These are phyloP conservation scores for Axea sp. DNA, from an alignment of 2,888 invertebrate genomes.

Conservation along the genomic window DNA sequence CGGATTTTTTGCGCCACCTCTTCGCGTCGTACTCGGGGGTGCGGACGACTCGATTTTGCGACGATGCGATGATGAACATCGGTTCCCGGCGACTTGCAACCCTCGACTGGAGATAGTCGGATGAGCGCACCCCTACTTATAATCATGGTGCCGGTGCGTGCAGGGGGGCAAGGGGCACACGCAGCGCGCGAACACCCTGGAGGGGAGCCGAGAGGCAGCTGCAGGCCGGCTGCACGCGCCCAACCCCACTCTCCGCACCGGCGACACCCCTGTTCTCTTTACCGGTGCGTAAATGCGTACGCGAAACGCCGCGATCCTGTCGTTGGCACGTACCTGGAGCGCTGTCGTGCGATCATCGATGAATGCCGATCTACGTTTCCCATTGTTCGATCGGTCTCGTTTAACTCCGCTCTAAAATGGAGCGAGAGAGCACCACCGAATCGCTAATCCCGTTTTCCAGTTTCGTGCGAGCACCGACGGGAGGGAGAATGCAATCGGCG, in stretches of 20 bases:
- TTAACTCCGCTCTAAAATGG: no score
- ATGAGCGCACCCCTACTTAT: constrained; percentile 78
- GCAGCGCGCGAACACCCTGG: constrained; percentile 78
- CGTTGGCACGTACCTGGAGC: constrained; percentile 20
- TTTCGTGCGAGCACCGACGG: no score
- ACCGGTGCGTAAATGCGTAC: constrained; percentile 57
- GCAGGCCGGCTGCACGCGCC: constrained; percentile 80
- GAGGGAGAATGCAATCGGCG: no score
- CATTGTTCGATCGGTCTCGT: no score
- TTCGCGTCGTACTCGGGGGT: constrained; percentile 30
- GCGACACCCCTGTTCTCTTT: constrained; percentile 62
- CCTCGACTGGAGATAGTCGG: constrained; percentile 78
- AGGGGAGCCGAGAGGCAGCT: constrained; percentile 73
- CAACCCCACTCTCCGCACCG: constrained; percentile 80
- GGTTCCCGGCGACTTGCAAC: constrained; percentile 69
- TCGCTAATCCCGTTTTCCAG: no score
- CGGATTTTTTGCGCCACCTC: constrained; percentile 39
- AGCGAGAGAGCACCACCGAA: no score
- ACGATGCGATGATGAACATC: constrained; percentile 25
- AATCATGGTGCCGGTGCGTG: constrained; percentile 73
- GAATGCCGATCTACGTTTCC: no score
- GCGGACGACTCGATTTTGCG: background rate
- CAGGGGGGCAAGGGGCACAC: constrained; percentile 69
- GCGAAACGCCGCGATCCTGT: constrained; percentile 45
- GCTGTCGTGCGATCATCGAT: constrained; percentile 2